Percentiles rank a stretch among this genome's conserved stretches.
phyloP scores from a whole-genome alignment of 1,140 invertebrate species.

The Bicyclus anynana region DNA sequence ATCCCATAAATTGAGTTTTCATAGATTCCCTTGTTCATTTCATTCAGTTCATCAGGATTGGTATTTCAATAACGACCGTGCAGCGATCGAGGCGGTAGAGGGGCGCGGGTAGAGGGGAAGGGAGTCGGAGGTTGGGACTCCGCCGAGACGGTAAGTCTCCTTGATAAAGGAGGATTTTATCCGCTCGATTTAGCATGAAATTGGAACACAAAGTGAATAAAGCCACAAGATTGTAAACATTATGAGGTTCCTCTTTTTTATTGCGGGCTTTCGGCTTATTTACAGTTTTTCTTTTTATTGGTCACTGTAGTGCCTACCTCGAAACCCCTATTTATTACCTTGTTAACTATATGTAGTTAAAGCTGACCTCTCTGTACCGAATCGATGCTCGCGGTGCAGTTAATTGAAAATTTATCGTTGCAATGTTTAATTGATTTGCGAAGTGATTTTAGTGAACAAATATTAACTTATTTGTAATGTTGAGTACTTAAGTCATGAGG shows the following conservation, averaged over 20 bases:
- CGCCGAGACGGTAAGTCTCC: conserved; percentile 67
- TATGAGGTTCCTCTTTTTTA: conserved; percentile 74
- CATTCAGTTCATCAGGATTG: conserved; percentile 56
- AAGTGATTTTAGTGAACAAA: conserved; percentile 36
- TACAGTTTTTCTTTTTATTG: conserved; percentile 71
- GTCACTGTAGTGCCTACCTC: conserved; percentile 48
- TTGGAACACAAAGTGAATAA: conserved; percentile 77
- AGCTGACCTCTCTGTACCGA: conserved; percentile 48
- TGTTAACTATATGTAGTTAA: conserved; percentile 73
- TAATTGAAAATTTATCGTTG: conserved; percentile 64
- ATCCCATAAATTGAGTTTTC: conserved; percentile 47
- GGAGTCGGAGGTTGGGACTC: conserved; percentile 29
- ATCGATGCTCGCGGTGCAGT: conserved; percentile 38
- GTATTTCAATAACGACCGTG: conserved; percentile 55
- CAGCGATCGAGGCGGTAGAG: conserved; percentile 30
- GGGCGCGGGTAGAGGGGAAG: conserved; percentile 9
- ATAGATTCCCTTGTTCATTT: conserved; percentile 56
- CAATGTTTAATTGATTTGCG: conserved; percentile 54
- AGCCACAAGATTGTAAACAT: conserved; percentile 76
- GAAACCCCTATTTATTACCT: conserved; percentile 67
- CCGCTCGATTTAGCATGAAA: conserved; percentile 76
- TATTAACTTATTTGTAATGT: conserved; percentile 27
- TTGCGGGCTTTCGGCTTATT: conserved; percentile 65
- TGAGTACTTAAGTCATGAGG: conserved; percentile 6
- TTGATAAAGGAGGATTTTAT: conserved; percentile 73